These are phyloP conservation scores for Bothrops jararaca DNA, from an alignment of 2,113 vertebrate genomes.

Conservation along the genomic window DNA sequence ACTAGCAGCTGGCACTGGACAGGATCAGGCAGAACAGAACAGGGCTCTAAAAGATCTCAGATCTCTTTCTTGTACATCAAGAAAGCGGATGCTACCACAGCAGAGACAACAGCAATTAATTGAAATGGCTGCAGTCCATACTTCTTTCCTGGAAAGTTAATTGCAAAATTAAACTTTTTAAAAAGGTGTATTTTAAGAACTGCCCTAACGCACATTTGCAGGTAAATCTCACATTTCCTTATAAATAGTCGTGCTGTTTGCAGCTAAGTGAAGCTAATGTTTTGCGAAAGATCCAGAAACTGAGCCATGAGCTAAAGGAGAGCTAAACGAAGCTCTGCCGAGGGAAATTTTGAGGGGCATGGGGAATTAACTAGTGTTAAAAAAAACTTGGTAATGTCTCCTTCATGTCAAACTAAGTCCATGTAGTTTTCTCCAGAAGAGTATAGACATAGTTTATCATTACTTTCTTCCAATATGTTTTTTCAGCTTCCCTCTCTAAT, in stretches of 20 bases:
- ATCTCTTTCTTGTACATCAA: not conserved
- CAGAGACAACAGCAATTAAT: not conserved
- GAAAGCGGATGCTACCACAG: not conserved
- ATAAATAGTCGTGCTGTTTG: not conserved
- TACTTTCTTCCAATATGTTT: not conserved
- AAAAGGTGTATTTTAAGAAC: not conserved
- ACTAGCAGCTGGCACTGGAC: not conserved
- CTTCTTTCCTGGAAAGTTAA: not conserved
- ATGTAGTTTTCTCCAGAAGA: not conserved
- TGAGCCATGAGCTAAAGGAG: not conserved
- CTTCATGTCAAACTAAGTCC: not conserved
- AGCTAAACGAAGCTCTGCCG: not conserved
- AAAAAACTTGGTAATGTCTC: too few relatives aligned
- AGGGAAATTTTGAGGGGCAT: too few relatives aligned
- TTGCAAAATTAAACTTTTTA: not conserved
- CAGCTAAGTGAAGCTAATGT: not conserved
- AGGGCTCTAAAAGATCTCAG: not conserved
- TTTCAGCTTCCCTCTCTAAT: not conserved
- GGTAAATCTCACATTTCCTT: not conserved
- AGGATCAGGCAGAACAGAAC: not conserved
- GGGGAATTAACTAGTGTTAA: too few relatives aligned
- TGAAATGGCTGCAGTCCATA: not conserved
- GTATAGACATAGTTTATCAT: not conserved
- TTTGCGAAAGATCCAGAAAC: not conserved
- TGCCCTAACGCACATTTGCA: not conserved